Conservation (phyloP, 1,140 invertebrate genomes). For the Brachystomella parvula region DNA sequence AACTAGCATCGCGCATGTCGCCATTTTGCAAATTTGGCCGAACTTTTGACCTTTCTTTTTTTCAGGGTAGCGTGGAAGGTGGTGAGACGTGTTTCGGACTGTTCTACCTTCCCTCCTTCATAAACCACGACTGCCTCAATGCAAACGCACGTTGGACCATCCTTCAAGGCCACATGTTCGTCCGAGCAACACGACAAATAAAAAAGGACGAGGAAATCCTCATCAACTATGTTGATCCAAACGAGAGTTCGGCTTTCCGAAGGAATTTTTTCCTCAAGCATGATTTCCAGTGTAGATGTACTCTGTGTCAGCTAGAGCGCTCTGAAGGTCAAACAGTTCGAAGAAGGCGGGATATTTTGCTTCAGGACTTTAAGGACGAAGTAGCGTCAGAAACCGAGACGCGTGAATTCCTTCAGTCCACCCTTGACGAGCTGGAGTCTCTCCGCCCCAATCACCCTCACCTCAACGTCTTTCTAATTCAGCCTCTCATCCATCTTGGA, state of each 20-base stretch:
- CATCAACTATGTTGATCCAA: conserved; percentile 6
- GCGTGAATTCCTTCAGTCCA: not conserved
- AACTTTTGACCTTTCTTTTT: not conserved
- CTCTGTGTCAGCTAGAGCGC: not conserved
- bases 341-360: not conserved
- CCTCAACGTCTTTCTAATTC: conserved; percentile 9
- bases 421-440: not conserved
- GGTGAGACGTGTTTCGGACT: not conserved
- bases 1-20: no score
- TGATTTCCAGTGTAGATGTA: conserved; percentile 1
- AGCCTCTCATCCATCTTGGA: not conserved
- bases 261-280: not conserved
- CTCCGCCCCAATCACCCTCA: not conserved
- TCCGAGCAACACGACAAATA: not conserved
- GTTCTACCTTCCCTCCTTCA: not conserved
- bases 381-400: not conserved
- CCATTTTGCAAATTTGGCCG: no score
- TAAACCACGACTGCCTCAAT: conserved; percentile 5
- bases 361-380: not conserved
- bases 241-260: not conserved
- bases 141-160: conserved; percentile 13
- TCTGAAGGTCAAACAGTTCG: not conserved
- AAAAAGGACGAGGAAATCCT: conserved; percentile 6
- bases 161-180: conserved; percentile 1
- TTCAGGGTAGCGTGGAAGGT: not conserved